Base-by-base conservation (phyloP, 2,888 invertebrate genomes). In the Ornithoptera alexandrae region DNA sequence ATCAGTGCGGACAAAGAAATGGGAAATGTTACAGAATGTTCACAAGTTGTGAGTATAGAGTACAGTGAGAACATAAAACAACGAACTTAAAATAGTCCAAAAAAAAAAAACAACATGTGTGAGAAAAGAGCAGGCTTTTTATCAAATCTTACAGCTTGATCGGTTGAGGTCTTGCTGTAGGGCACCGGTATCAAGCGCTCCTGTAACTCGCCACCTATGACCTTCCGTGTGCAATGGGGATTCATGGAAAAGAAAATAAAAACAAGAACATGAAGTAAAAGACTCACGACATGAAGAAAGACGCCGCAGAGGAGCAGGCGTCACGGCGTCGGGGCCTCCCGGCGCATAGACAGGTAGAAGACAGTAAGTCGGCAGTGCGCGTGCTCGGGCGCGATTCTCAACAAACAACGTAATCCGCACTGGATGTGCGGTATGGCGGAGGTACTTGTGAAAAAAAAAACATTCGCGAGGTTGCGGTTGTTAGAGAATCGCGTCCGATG, bases 181-280 rank as follows among this genome's bases (percentile, higher is more conserved):
- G 98, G 98, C 94, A 98, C 98, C 94, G 98, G 98, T 94, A 98
- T 98, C 96, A 98, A 97, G 95, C 98, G 97, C 95, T 98, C 98
- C 96, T 98, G 98, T 95, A 98, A 98, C 95, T 98, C 98, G 95
- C 98, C 98, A 96, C 98, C 98, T 97, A 98, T 98, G 96, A 98
- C 98, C 98, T 98, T 97, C 96, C 97, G 96, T 95, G 96, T 95
- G 95, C 96, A 96, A 96, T 90, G 87, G 89, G 95, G 95, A 94
- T 95, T 95, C 95, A 95, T 95, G 95, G 95, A 95, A 95, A 95
- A 93, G 90, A 93, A 93, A 93, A 92, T 90, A 89, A 92, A 91
- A 92, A 92, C 88, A 87, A 92, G 90, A 90, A 88, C 83, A 90
- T 92, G 90, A 92, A 92, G 88, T 87, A 89, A 87, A 84, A 83